Evolutionary conservation across 2,113 vertebrate genomes (phyloP).

Genomic region (Circaetus cinerascens): DNA sequence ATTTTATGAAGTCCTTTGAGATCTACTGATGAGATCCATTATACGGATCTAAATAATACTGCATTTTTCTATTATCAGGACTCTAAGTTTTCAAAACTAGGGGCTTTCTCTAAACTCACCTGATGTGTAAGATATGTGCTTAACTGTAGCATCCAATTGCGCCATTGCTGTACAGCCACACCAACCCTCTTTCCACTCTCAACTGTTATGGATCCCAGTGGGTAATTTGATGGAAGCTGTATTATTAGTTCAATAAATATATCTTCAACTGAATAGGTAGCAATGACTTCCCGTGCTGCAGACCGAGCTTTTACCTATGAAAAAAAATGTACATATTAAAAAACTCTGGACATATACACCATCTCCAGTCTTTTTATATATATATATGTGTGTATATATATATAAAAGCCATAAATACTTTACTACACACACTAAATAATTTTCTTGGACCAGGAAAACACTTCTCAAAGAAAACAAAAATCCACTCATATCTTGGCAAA

Average conservation of each 20-base stretch:
- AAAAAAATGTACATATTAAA: neutral
- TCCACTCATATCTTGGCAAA: neutral
- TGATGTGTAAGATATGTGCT: slow-evolving; percentile 98
- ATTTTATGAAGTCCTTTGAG: neutral
- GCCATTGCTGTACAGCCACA: slow-evolving; percentile 96
- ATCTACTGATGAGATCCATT: neutral
- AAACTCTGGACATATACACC: neutral
- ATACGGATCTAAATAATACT: neutral
- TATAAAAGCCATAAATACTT: neutral
- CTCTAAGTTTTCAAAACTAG: neutral
- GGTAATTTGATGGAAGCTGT: slow-evolving; percentile 92
- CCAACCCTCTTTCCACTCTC: slow-evolving; percentile 96
- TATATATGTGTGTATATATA: too few species aligned
- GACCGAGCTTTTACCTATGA: slow-evolving; percentile 92
- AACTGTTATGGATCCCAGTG: slow-evolving; percentile 89
- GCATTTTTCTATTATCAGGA: neutral
- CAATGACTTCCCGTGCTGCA: slow-evolving; percentile 92
- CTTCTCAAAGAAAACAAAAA: neutral
- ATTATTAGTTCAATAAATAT: slow-evolving; percentile 97
- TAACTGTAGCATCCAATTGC: slow-evolving; percentile 97
- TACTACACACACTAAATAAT: neutral
- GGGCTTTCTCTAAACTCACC: slow-evolving; percentile 59
- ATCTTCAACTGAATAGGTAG: slow-evolving; percentile 94
- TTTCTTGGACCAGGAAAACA: neutral
- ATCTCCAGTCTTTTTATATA: neutral